These are phyloP conservation scores for Nannoperca obscura DNA, from an alignment of 2,797 vertebrate genomes.

Conservation along the genomic window DNA sequence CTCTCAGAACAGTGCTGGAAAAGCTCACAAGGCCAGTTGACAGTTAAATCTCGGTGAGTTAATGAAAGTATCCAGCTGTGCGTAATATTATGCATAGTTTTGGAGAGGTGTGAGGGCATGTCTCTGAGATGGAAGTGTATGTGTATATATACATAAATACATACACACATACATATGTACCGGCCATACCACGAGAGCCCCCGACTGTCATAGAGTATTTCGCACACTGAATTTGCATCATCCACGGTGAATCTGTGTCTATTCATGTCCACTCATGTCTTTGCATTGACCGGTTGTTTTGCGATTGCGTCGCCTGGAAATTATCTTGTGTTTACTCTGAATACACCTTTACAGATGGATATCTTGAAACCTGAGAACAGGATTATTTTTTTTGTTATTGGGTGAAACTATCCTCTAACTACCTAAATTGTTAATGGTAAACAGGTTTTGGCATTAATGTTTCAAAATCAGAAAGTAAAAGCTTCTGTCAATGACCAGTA, in stretches of 20 bases:
- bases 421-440: background rate
- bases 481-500: background rate
- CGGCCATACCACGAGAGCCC: too few relatives aligned
- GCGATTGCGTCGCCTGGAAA: background rate
- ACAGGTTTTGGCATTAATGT: background rate
- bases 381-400: background rate
- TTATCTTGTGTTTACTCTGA: background rate
- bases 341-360: background rate
- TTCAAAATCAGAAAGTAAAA: background rate
- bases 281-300: background rate
- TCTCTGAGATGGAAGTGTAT: too few relatives aligned
- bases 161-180: too few relatives aligned
- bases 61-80: too few relatives aligned
- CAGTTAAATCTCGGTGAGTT: too few relatives aligned
- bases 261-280: slow-evolving; percentile 5
- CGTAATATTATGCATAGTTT: too few relatives aligned
- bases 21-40: too few relatives aligned
- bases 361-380: background rate
- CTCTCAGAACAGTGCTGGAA: too few relatives aligned
- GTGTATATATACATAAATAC: too few relatives aligned
- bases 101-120: too few relatives aligned
- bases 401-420: slow-evolving; percentile 4
- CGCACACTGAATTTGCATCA: too few relatives aligned
- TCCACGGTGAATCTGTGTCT: background rate
- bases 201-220: too few relatives aligned